Percentiles rank a stretch among this genome's conserved stretches.
Evolutionary conservation across 2,888 invertebrate species (phyloP).

Genomic region (Polietes domitor): DNA sequence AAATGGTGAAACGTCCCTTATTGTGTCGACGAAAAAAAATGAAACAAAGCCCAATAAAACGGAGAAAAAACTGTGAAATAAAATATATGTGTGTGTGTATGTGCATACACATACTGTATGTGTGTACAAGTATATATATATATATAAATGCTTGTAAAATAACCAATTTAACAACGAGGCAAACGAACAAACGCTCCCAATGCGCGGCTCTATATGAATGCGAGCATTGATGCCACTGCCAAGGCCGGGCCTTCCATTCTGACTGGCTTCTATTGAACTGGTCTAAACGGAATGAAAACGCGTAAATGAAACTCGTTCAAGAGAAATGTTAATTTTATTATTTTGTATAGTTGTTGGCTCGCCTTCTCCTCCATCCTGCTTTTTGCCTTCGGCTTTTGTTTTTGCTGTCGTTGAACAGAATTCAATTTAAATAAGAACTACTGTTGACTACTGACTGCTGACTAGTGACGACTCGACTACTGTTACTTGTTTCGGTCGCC

Average conservation of each 20-base stretch:
- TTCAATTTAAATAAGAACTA: slow-evolving; percentile 21
- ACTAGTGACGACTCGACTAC: too few relatives aligned
- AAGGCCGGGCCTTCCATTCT: not conserved
- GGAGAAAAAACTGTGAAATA: not conserved
- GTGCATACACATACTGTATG: not conserved
- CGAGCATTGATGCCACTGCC: not conserved
- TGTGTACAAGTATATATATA: not conserved
- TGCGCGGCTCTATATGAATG: not conserved
- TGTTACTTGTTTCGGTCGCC: not conserved
- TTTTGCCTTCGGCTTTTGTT: not conserved
- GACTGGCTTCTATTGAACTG: not conserved
- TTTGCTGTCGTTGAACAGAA: not conserved
- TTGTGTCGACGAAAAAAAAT: slow-evolving; percentile 43
- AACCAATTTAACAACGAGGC: not conserved
- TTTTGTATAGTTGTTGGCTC: slow-evolving; percentile 15
- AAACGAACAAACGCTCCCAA: not conserved
- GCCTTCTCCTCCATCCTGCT: not conserved
- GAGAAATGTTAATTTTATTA: slow-evolving; percentile 40
- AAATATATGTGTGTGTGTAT: not conserved
- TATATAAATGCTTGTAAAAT: not conserved
- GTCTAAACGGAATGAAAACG: slow-evolving; percentile 12
- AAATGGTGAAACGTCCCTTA: slow-evolving; percentile 29
- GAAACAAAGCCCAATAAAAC: slow-evolving; percentile 19
- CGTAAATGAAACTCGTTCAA: slow-evolving; percentile 26
- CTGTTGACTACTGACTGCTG: too few relatives aligned